phyloP scores from a whole-genome alignment of 2,888 invertebrate species.

The Melolontha melolontha region DNA sequence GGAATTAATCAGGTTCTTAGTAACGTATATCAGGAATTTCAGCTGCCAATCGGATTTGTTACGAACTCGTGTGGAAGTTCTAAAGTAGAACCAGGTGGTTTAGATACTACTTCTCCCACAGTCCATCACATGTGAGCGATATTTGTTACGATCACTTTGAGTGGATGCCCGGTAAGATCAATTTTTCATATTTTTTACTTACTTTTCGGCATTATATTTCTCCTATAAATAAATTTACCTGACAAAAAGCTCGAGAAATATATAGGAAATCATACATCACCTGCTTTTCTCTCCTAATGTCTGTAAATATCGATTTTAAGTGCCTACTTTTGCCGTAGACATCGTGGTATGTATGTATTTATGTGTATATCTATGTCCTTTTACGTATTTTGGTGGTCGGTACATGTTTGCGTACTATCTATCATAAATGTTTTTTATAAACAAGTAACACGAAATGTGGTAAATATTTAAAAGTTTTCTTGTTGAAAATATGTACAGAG shows the following conservation, averaged over 20 bases:
- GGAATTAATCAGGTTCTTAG: slow-evolving; percentile 40
- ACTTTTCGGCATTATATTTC: slow-evolving; percentile 42
- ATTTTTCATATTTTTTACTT: slow-evolving; percentile 46
- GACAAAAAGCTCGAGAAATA: slow-evolving; percentile 38
- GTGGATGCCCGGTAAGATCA: slow-evolving; percentile 44
- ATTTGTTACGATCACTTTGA: slow-evolving; percentile 57
- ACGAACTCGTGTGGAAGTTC: slow-evolving; percentile 54
- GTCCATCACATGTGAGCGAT: slow-evolving; percentile 60
- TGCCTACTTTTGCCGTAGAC: slow-evolving; percentile 14
- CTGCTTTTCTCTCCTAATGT: slow-evolving; percentile 29
- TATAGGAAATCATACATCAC: slow-evolving; percentile 38
- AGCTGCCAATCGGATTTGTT: slow-evolving; percentile 55
- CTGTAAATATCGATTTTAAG: slow-evolving; percentile 34
- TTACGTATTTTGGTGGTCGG: no score
- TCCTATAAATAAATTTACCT: slow-evolving; percentile 43
- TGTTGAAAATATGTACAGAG: no score
- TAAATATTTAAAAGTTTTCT: no score
- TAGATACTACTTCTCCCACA: slow-evolving; percentile 60
- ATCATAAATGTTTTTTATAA: no score
- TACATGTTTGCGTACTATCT: no score
- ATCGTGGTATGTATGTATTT: no score
- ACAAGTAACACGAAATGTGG: no score
- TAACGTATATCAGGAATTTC: slow-evolving; percentile 46
- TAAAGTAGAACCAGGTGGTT: slow-evolving; percentile 58
- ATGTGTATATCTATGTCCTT: no score